Evolutionary conservation across 2,797 vertebrate species (phyloP).

Genomic region (Limnodromus scolopaceus): DNA sequence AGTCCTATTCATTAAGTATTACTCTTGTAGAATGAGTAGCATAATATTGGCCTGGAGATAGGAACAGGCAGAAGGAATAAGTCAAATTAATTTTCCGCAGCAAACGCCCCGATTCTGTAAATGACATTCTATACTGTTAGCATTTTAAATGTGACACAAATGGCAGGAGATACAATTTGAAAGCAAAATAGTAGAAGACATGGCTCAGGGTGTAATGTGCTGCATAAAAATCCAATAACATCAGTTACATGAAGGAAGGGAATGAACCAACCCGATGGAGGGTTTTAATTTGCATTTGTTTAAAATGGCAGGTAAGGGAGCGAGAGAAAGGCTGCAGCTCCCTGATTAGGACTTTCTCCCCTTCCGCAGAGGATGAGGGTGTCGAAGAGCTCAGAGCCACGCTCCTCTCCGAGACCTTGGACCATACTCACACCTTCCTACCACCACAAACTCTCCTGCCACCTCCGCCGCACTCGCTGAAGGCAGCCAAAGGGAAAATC

Average conservation of each 20-base stretch:
- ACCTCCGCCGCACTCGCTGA: neutral
- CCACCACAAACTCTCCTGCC: fast-evolving
- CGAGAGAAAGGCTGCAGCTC: neutral
- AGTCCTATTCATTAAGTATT: conserved; percentile 97
- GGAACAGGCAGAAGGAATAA: conserved; percentile 91
- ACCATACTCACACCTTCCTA: neutral
- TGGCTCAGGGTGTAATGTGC: conserved; percentile 80
- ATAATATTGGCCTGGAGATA: conserved; percentile 95
- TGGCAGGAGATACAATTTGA: conserved; percentile 91
- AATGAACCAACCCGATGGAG: conserved; percentile 62
- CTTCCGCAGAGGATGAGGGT: fast-evolving
- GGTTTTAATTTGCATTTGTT: conserved; percentile 75
- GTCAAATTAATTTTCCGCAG: conserved; percentile 93
- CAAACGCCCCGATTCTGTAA: conserved; percentile 91
- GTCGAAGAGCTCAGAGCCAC: neutral
- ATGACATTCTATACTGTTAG: conserved; percentile 93
- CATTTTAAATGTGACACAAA: conserved; percentile 96
- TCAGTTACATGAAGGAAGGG: conserved; percentile 75
- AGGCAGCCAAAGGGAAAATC: neutral
- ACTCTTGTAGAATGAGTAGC: conserved; percentile 94
- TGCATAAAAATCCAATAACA: conserved; percentile 82
- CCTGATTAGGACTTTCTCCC: neutral
- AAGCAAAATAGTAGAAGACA: conserved; percentile 88
- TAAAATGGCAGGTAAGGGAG: conserved; percentile 71
- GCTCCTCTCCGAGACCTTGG: neutral